Evolutionary conservation across 2,797 vertebrate species (phyloP), one percentile per base, ranked within the genome.

Genomic region (Calcarius lapponicus): DNA sequence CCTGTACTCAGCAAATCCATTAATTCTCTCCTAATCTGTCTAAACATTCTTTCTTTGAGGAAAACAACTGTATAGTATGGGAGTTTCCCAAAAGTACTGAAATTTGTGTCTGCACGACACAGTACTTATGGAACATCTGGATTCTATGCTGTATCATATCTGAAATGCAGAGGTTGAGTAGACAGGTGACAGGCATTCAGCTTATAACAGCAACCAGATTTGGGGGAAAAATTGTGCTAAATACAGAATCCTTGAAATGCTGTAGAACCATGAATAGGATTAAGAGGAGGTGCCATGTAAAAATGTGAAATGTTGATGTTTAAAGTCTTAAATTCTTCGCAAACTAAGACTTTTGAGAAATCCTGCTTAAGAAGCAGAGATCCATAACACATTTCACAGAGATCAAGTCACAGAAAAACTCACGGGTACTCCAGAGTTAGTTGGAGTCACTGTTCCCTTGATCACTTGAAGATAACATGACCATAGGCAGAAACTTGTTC

Each of bases 401-500:
- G 17, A 62, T 10, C n/a, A 76, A 80, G 11, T 34, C 4, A 32
- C 7, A 42, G n/a, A 29, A 36, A 70, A 74, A 57, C 7, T 34
- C 60, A 40, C 20, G 57, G 2, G 29, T 32, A 73, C 56, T 83
- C 2, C 3, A 54, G 36, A 45, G 15, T 18, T 26, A 69, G 31
- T 17, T 6, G 18, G 32, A 72, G 11, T 76, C 34, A 17, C 7
- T 38, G 24, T 43, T 70, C 60, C 3, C 0, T 88, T 40, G 20
- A 20, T 36, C n/a, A 70, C 21, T 19, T 83, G 32, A 14, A 53
- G 40, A 7, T 45, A 53, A 43, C 15, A 4, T 28, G 31, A 81
- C 28, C 0, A 0, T 7, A 43, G 58, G 13, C 40, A 80, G 36
- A 38, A 72, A 64, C 2, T 32, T 6, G 8, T 9, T 24, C 13